Evolutionary conservation across 1,140 invertebrate species (phyloP).

Genomic region (Formica exsecta): DNA sequence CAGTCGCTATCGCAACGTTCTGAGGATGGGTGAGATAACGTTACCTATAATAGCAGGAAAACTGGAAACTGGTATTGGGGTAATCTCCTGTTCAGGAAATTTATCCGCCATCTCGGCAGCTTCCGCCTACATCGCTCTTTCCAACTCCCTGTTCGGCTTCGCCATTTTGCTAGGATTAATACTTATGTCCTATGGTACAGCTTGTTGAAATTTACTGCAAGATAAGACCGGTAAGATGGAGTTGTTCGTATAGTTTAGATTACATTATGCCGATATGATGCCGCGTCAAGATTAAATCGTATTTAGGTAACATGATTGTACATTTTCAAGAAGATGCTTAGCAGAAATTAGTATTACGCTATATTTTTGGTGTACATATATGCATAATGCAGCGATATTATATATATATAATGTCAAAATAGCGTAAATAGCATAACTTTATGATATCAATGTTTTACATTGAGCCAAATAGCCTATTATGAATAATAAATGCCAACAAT

Average conservation of each 20-base stretch:
- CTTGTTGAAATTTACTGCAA: slow-evolving; percentile 69
- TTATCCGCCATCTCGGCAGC: slow-evolving; percentile 79
- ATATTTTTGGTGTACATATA: background rate
- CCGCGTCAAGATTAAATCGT: slow-evolving; percentile 47
- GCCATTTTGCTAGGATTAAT: slow-evolving; percentile 74
- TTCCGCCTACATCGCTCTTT: slow-evolving; percentile 74
- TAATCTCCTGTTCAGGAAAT: slow-evolving; percentile 83
- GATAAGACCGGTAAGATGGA: slow-evolving; percentile 58
- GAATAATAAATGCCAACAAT: slow-evolving; percentile 46
- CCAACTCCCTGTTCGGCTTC: slow-evolving; percentile 69
- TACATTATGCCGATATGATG: slow-evolving; percentile 31
- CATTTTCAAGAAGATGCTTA: background rate
- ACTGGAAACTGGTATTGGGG: slow-evolving; percentile 77
- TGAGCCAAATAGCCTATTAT: background rate
- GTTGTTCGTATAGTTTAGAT: slow-evolving; percentile 53
- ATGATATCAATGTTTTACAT: background rate
- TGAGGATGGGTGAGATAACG: slow-evolving; percentile 52
- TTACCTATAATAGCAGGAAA: slow-evolving; percentile 73
- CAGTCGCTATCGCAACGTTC: slow-evolving; percentile 43
- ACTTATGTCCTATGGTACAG: slow-evolving; percentile 60
- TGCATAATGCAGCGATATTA: background rate
- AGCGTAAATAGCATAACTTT: too few relatives aligned
- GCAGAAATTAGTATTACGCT: slow-evolving; percentile 6
- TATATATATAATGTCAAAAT: background rate
- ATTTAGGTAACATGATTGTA: slow-evolving; percentile 5